Evolutionary conservation across 1,140 invertebrate species (phyloP), one percentile per base, ranked within the genome.

Genomic region (Caenorhabditis brenneri): DNA sequence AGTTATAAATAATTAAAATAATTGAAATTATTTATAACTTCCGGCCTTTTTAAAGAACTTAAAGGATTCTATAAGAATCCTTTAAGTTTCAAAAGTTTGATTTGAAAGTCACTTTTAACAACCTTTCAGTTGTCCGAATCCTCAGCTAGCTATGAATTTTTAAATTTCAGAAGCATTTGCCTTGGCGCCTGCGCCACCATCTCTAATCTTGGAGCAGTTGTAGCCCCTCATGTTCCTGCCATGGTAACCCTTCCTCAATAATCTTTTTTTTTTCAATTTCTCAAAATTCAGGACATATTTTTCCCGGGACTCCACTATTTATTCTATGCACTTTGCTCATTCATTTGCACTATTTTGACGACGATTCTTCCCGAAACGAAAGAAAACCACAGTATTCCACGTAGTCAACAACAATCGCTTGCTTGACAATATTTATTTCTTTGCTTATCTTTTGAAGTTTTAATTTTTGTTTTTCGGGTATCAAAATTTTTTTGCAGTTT

Each of bases 171-270:
- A 48, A 83, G 65, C 29, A 83, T 83, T 9, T 83, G 82, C 29
- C 69, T 83, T 10, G 82, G 82, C 22, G 39, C 65, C 0, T 83
- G 82, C 24, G 53, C 78, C 33, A 83, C 82, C 6, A 58, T 83
- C 5, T 65, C 82, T 1, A 83, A 83, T 48, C 82, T 83, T n/a
- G 82, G 82, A 39, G 82, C 82, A n/a, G 49, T 83, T 33, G 46
- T 80, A 0, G 69, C 82, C 19, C 82, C 78, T 48, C 82, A 83
- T 60, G 31, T 83, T 6, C 65, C 65, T 7, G 65, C 65, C 2
- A 74, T 74, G 65, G 60, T 65, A 65, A 19, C 2, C 31, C 15
- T 6, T 5, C 16, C 15, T 0, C 6, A 27, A 24, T 55, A 29
- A 10, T 15, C 6, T 29, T 6, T 27, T 2, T 27, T 58, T 19